Base-by-base conservation (phyloP, 1,140 invertebrate species). In the Sipha flava region DNA sequence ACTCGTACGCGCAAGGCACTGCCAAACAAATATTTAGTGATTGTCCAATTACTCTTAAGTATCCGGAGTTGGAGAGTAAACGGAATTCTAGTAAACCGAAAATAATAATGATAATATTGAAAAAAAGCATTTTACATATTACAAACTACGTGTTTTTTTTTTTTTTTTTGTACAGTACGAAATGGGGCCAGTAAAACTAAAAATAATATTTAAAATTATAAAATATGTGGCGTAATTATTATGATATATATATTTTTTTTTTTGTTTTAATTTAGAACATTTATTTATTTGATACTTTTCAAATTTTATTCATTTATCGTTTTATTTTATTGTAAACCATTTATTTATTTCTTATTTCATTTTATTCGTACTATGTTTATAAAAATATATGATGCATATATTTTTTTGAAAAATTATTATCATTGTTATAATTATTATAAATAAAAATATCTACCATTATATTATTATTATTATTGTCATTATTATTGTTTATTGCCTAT, bases 401-500 rank as follows among this genome's bases (percentile, higher is more conserved):
- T 43, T 1, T 6, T 43, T 43, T 12, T 12, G 16, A 52, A 29
- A 59, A 49, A 72, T 29, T 59, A 70, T 70, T 29, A 31, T 49
- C 29, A 73, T 54, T 7, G 31, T 73, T 73, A 34, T 34, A 31
- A 73, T n/a, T n/a, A 73, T 29, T n/a, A 16, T n/a, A n/a, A n/a
- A n/a, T n/a, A 43, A 37, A 77, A 57, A 14, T 12, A 54, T 73
- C 45, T 54, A 73, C 70, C 47, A 54, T 37, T 54, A 54, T 73
- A 45, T 75, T 18, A 47, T 70, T 43, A 40, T 70, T 16, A 23
- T 21, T 52, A 54, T 54, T 26, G 23, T 54, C 23, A 54, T 59
- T 29, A 29, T 43, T 77, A 77, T 77, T 77, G 52, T 77, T 59
- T 43, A 77, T 57, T 21, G 73, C 52, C 47, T 75, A 43, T 77